phyloP scores from a whole-genome alignment of 2,113 vertebrate genomes.

The Boleophthalmus pectinirostris region DNA sequence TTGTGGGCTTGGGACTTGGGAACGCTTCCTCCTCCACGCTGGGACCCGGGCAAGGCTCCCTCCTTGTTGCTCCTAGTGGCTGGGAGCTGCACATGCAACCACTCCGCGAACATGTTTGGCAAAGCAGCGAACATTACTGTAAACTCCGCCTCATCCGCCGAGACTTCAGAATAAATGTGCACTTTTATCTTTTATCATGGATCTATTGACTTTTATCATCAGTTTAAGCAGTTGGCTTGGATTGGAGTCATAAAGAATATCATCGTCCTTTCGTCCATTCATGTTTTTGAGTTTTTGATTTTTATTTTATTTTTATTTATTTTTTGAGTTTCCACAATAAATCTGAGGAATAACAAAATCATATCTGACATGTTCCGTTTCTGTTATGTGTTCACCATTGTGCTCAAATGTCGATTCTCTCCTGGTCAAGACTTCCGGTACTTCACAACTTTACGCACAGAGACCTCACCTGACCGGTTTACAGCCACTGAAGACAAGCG shows the following conservation, averaged over 20 bases:
- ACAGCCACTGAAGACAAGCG: neutral
- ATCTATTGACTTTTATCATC: neutral
- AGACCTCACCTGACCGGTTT: conserved; percentile 70
- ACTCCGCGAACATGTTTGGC: conserved; percentile 14
- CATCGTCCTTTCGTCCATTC: too few species aligned
- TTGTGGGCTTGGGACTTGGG: conserved; percentile 21
- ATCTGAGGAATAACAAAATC: neutral
- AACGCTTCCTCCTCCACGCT: conserved; percentile 72
- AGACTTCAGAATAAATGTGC: conserved; percentile 35
- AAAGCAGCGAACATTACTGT: neutral
- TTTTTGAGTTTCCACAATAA: too few species aligned
- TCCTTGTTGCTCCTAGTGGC: conserved; percentile 74
- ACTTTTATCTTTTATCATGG: too few species aligned
- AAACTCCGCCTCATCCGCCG: conserved; percentile 7
- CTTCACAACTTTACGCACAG: conserved; percentile 3
- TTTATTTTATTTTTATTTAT: too few species aligned
- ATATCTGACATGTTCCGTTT: neutral
- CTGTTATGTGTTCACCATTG: neutral
- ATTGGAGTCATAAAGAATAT: too few species aligned
- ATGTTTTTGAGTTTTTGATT: too few species aligned
- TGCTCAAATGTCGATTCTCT: neutral
- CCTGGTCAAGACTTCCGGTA: neutral
- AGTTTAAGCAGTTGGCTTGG: neutral
- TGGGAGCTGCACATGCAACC: conserved; percentile 43
- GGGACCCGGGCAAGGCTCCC: conserved; percentile 44